Evolutionary conservation across 2,797 vertebrate species (phyloP), one percentile per base, ranked within the genome.

Genomic region (Melopsittacus undulatus): DNA sequence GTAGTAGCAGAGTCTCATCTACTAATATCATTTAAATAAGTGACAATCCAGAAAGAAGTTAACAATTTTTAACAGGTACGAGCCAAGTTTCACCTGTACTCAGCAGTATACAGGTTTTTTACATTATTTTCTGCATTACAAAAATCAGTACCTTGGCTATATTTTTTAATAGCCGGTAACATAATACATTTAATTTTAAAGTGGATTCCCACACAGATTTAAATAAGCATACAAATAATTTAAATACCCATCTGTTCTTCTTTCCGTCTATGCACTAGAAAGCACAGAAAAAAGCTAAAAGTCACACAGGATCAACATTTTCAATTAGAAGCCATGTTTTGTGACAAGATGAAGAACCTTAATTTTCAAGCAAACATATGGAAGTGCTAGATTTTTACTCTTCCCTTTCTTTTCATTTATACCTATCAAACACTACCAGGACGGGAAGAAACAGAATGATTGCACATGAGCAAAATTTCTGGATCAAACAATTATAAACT

Each of bases 401-500:
- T 43, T 19, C 29, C 29, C 51, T 30, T 89, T 9, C 34, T 63
- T 76, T 91, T 73, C 40, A 29, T 21, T 21, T 64, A n/a, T 24
- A 7, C 16, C 24, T 43, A 49, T 14, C 45, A 85, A 49, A 30
- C 23, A 21, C 34, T 54, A 18, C 3, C 3, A 10, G 16, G 14
- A 89, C 82, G 14, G 10, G 7, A 74, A 64, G 51, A 76, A 73
- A 76, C 14, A 86, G 8, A 54, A 91, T 4, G 2, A 52, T 29
- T 0, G 0, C 13, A 45, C 4, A 23, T 21, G 7, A 77, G 70
- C 9, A 16, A 29, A 83, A 42, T 24, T 46, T 57, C 21, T 23
- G 13, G 7, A 62, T 43, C 46, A 77, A 56, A 24, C 2, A 11
- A 32, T 40, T 63, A n/a, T 29, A 76, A 90, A 63, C 32, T 30